Evolutionary conservation across 2,113 vertebrate species (phyloP), one percentile per base, ranked within the genome.

Genomic region (Hipposideros armiger): DNA sequence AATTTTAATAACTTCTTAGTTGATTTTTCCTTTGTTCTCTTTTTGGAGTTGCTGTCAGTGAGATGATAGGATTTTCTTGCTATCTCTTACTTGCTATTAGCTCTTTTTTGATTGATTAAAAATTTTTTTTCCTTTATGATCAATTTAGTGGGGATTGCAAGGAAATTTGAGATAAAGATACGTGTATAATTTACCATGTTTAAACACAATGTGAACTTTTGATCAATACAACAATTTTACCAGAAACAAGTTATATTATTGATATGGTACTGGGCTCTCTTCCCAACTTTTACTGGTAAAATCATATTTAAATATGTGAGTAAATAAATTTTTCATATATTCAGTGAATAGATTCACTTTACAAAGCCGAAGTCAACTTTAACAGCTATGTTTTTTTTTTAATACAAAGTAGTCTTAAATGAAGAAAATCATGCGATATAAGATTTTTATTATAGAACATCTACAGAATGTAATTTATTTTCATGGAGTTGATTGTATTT

Each of bases 221-320:
- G 36, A 67, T 74, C 83, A 83, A n/a, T 28, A 54, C 17, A 66
- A n/a, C 17, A 74, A 2, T 84, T 92, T 92, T 74, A 47, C 28
- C 45, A 74, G 69, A 13, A 82, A 32, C 28, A 76, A 32, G 47
- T 89, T 89, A 30, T 20, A 28, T 64, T 82, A 73, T 81, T 58
- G 69, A 58, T 56, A 40, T 1, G 40, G 30, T 58, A 89, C 40
- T 94, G 22, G 67, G 36, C 16, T 58, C 5, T 74, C 26, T 84
- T 85, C 24, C 47, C 45, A 64, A 52, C 20, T 92, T 22, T 72
- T 70, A 56, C 45, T 87, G 82, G 24, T 72, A 84, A 83, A 88
- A 72, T 83, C 17, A 60, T 87, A 60, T 96, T 87, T 82, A 82
- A 81, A 73, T 90, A 95, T 56, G 42, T 88, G 64, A 62, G n/a